Evolutionary conservation across 2,113 vertebrate genomes (phyloP), one percentile per base, ranked within the genome.

Genomic region (Hydrochoerus hydrochaeris): DNA sequence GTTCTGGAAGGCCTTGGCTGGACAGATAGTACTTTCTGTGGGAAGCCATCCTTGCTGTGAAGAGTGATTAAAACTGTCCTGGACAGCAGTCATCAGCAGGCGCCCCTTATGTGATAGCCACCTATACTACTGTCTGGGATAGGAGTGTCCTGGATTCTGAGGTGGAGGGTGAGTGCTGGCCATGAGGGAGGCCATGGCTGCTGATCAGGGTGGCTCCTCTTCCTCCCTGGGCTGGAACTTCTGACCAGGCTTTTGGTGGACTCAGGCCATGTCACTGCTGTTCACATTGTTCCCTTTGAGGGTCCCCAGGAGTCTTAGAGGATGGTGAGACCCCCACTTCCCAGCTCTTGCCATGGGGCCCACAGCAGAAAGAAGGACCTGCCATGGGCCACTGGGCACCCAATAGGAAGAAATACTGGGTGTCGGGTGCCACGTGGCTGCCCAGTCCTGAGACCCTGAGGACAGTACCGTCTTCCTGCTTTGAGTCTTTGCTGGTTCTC

Each of bases 391-490:
- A 0, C 49, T 1, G 11, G 77, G 41, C 63, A 13, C 52, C 1
- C 14, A 52, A 24, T 5, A 38, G 63, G 52, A 19, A 63, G 26
- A 58, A 30, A 26, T 6, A 3, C 41, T 8, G 16, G 14, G 11
- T 1, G 78, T 13, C 9, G 17, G n/a, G 20, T 0, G 1, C 12
- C 24, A 38, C 30, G 3, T 7, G 5, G 19, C 11, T 0, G 52
- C 32, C 12, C 26, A 0, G 44, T 35, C 2, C 3, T 28, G 52
- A 30, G 60, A 17, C 69, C 38, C 2, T 41, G 54, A 26, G 19
- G 0, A 7, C 30, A 12, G 60, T 9, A 0, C 4, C 60, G 0
- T 52, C 52, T 44, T 35, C 71, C 22, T 65, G 49, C 62, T 41
- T 8, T 32, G 41, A 81, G 24, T 32, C 80, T 13, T 28, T 0